Evolutionary conservation across 2,797 vertebrate species (phyloP), one percentile per base, ranked within the genome.

Genomic region (Malurus splendens): DNA sequence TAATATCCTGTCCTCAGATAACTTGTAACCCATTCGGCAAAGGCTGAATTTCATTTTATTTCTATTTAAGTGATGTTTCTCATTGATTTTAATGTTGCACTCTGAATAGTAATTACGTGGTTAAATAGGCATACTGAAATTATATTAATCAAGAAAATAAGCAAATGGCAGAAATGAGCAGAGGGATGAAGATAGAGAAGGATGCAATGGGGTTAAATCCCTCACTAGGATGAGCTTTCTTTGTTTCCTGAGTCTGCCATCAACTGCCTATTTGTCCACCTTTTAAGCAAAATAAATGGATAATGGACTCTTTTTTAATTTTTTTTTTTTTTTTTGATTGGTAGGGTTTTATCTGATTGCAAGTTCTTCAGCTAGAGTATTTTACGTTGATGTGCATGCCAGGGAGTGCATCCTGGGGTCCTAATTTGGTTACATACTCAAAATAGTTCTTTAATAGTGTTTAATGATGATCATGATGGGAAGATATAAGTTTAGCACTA

Each of bases 241-340:
- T 79, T 76, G 9, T 16, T 87, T 73, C 14, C 32, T 48, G 5
- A 27, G 38, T 27, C 32, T 71, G 30, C 13, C 2, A 7, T n/a
- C 19, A n/a, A 2, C 27, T 78, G 38, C 6, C 18, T 22, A 2
- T 30, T 2, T 48, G 4, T 6, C 25, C 6, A n/a, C 2, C 2
- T 50, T 71, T 74, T 52, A 56, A 65, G 36, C 28, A 67, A 73
- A 84, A 72, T 1, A 62, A 66, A 57, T 11, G 6, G 27, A 23
- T 52, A 32, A 44, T 44, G 2, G 18, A 17, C 9, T 7, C 17
- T 18, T 8, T 15, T 15, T 11, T 2, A 0, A 3, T 39, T 14
- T 32, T 3, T 2, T 14, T 2, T n/a, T n/a, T 7, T 22, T 18
- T 8, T 15, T 15, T 11, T 2, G 0, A 3, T 39, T 14, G 5